A percentile compares a stretch with the other conserved stretches of the same genome.
Evolutionary conservation across 2,113 vertebrate species (phyloP).

Genomic region (Macquaria ambigua): DNA sequence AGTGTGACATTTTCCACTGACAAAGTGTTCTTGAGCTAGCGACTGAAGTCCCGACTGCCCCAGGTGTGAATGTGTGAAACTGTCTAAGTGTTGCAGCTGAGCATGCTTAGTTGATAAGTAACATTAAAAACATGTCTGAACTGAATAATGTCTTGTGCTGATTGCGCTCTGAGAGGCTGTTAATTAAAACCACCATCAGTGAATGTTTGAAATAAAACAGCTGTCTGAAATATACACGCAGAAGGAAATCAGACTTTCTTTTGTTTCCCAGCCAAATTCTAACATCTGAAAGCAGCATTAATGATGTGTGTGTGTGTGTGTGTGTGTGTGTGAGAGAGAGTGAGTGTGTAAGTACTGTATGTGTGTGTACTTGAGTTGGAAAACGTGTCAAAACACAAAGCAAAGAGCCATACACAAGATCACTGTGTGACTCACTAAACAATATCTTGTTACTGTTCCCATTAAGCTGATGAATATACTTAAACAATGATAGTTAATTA

Average conservation of each 20-base stretch:
- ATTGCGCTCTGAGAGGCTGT: neutral
- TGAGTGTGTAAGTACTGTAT: neutral
- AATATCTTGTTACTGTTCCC: neutral
- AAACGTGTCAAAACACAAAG: neutral
- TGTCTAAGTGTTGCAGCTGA: neutral
- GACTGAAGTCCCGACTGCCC: neutral
- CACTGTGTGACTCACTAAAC: neutral
- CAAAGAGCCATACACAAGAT: neutral
- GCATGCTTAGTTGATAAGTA: neutral
- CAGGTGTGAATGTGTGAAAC: neutral
- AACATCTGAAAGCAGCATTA: slow-evolving; percentile 39
- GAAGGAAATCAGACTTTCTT: slow-evolving; percentile 40
- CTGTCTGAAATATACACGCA: slow-evolving; percentile 36
- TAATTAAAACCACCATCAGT: slow-evolving; percentile 39
- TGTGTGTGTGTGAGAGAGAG: neutral
- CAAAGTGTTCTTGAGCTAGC: neutral
- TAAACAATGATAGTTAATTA: neutral
- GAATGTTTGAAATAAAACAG: slow-evolving; percentile 45
- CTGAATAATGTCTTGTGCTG: neutral
- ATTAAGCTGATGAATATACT: neutral
- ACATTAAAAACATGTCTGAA: slow-evolving; percentile 7
- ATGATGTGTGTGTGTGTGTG: slow-evolving; percentile 14
- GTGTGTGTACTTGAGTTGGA: neutral
- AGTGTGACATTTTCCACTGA: neutral
- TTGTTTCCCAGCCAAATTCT: slow-evolving; percentile 38